Conservation (phyloP, 2,113 vertebrate species). For the Stigmatopora nigra region DNA sequence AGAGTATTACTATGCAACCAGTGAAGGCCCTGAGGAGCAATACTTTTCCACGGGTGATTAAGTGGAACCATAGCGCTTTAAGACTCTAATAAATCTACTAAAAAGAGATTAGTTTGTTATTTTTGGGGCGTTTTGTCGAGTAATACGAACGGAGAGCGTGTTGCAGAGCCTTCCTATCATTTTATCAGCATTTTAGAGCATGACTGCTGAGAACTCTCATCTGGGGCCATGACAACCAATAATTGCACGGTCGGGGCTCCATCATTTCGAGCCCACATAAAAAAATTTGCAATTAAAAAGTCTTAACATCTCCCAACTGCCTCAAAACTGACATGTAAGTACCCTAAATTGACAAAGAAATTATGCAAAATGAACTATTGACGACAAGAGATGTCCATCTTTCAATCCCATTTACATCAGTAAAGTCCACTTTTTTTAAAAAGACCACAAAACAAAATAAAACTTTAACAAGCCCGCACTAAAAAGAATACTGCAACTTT, state of each 20-base stretch:
- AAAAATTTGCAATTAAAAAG: not conserved
- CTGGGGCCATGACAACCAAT: slow-evolving; percentile 12
- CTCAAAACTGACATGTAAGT: too few relatives aligned
- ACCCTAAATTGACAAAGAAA: too few relatives aligned
- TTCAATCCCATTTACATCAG: too few relatives aligned
- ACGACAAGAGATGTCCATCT: too few relatives aligned
- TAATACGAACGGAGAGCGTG: not conserved
- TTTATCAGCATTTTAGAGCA: slow-evolving; percentile 12
- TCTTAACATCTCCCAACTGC: not conserved
- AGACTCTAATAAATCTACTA: too few relatives aligned
- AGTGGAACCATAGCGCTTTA: not conserved
- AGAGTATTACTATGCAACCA: slow-evolving; percentile 27
- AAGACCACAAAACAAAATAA: too few relatives aligned
- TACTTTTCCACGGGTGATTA: not conserved
- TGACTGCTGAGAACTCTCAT: slow-evolving; percentile 7
- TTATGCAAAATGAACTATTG: too few relatives aligned
- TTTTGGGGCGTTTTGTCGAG: not conserved
- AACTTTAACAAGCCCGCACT: too few relatives aligned
- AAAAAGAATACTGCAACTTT: too few relatives aligned
- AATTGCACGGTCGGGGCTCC: not conserved
- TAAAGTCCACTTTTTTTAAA: too few relatives aligned
- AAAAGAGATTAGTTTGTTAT: not conserved
- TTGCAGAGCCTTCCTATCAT: slow-evolving; percentile 4
- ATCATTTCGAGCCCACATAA: not conserved
- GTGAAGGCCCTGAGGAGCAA: not conserved